These are phyloP conservation scores for Pelobates fuscus DNA, from an alignment of 2,113 vertebrate species.

Conservation along the genomic window DNA sequence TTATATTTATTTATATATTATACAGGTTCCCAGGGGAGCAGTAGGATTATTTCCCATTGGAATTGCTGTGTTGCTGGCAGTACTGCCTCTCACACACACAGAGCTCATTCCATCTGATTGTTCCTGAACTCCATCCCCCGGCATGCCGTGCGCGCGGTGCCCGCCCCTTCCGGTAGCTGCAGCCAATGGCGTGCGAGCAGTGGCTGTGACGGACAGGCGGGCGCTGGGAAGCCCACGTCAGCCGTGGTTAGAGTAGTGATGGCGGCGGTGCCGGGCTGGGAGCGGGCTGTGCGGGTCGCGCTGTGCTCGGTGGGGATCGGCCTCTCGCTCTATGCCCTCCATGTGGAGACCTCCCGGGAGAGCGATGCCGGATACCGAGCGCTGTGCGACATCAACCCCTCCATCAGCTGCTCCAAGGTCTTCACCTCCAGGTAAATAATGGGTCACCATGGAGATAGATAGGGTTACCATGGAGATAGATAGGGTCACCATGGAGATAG, in stretches of 20 bases:
- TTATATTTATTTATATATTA: too few relatives aligned
- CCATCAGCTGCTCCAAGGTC: constrained; percentile 81
- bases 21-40: too few relatives aligned
- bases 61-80: too few relatives aligned
- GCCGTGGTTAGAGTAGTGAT: not conserved
- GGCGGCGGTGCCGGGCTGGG: constrained; percentile 65
- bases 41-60: too few relatives aligned
- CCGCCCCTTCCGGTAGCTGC: not conserved
- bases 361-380: constrained; percentile 71
- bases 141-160: not conserved
- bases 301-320: constrained; percentile 67
- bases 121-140: not conserved
- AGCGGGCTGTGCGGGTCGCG: constrained; percentile 58
- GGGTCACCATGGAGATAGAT: too few relatives aligned
- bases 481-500: too few relatives aligned
- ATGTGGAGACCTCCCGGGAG: constrained; percentile 76
- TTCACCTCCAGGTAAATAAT: constrained; percentile 81
- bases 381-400: constrained; percentile 76
- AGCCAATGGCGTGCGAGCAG: not conserved
- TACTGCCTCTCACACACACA: too few relatives aligned
- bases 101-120: too few relatives aligned
- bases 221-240: constrained; percentile 24
- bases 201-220: not conserved
- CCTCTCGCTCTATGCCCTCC: constrained; percentile 76
- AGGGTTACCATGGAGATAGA: too few relatives aligned